Evolutionary conservation across 2,888 invertebrate species (phyloP), one percentile per base, ranked within the genome.

Genomic region (Phytoseiulus persimilis): DNA sequence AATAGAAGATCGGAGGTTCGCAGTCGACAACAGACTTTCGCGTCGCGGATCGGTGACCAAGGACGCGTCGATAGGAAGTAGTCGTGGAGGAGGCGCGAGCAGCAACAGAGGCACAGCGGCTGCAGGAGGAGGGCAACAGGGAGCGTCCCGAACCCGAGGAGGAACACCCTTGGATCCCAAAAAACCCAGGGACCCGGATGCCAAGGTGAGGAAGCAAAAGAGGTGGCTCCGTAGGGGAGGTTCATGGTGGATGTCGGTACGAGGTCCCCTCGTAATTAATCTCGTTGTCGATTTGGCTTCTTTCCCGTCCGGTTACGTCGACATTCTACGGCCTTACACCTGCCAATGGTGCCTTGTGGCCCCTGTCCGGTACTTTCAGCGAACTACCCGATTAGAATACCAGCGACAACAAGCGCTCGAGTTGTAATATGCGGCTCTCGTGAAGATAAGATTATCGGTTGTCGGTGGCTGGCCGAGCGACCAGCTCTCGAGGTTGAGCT

Each of bases 61-160:
- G 32, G 87, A 87, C 32, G 89, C n/a, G 18, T 31, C 90, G 32
- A 89, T n/a, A 23, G 90, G 83, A 83, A 90, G 83, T 89, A 90
- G 84, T 90, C 90, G 46, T 39, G 39, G 32, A 18, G 84, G 32
- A 89, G 90, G 84, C 18, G n/a, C 45, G 46, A 89, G 83, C 87
- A 18, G 5, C 65, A 65, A 28, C 65, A 14, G 65, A 65, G 65
- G 65, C 65, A 23, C 9, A 65, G 11, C 65, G 65, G 65, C 65
- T 23, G 65, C 65, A 6, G 65, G 65, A 84, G 33, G 83, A 87
- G 84, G 83, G 23, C 45, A 89, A 90, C 32, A 32, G 28, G 83
- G 89, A 32, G 83, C 83, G n/a, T 32, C n/a, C 6, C 90, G 65
- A 31, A 45, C 65, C 28, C 45, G 83, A 32, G 89, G 33, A 32